phyloP scores from a whole-genome alignment of 2,113 vertebrate genomes.

The Chunga burmeisteri region DNA sequence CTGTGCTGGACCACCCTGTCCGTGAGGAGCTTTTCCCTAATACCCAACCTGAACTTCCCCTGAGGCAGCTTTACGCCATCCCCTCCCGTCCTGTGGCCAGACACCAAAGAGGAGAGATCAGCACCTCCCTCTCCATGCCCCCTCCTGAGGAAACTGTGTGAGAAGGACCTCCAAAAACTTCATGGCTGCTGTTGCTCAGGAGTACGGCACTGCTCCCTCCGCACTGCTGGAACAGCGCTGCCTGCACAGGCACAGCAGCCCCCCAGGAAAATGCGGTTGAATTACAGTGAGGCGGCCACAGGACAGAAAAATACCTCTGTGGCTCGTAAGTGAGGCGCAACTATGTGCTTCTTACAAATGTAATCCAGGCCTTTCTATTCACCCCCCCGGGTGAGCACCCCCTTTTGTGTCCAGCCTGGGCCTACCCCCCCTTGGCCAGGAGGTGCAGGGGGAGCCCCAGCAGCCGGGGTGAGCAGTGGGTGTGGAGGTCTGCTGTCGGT shows the following conservation, averaged over 20 bases:
- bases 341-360: background rate
- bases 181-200: fast-evolving
- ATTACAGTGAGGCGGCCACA: background rate
- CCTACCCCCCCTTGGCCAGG: background rate
- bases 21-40: background rate
- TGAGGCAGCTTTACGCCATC: background rate
- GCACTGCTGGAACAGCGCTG: fast-evolving
- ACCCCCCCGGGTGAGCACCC: fast-evolving
- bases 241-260: background rate
- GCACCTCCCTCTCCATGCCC: fast-evolving
- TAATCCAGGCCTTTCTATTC: background rate
- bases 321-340: fast-evolving
- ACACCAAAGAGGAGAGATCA: background rate
- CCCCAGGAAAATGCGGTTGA: fast-evolving
- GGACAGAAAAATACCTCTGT: background rate
- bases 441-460: background rate
- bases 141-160: too few relatives aligned
- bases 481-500: background rate
- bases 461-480: fast-evolving
- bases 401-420: background rate
- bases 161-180: background rate
- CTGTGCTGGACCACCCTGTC: fast-evolving
- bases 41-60: background rate
- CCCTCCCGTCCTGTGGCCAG: fast-evolving
- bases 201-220: fast-evolving